Percentiles rank a stretch among this genome's conserved stretches.
These are phyloP conservation scores for Microplitis mediator DNA, from an alignment of 1,140 invertebrate species.

Conservation along the genomic window DNA sequence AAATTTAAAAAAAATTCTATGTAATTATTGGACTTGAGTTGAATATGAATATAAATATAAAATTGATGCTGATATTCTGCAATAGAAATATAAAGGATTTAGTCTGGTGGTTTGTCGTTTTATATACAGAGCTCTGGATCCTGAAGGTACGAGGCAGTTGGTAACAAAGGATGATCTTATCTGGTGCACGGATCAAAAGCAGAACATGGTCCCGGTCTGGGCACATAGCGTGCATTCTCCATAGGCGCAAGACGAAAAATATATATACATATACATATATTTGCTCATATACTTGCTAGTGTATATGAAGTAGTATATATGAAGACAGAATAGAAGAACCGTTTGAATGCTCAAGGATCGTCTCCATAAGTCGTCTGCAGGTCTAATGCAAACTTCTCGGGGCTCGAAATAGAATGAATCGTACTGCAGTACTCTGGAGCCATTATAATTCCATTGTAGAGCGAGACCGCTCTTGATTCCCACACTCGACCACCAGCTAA, in stretches of 20 bases:
- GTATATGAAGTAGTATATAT: not conserved
- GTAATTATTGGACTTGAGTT: too few relatives aligned
- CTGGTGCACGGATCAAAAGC: slow-evolving; percentile 57
- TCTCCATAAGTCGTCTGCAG: not conserved
- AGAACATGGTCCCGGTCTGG: slow-evolving; percentile 47
- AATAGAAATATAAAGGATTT: not conserved
- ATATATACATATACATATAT: not conserved
- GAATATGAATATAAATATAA: too few relatives aligned
- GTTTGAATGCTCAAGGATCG: not conserved
- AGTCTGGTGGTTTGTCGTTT: not conserved
- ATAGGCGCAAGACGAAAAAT: slow-evolving; percentile 41
- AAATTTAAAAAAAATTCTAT: too few relatives aligned
- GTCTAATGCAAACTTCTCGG: too few relatives aligned
- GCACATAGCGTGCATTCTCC: slow-evolving; percentile 56
- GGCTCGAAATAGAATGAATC: not conserved
- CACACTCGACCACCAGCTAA: slow-evolving; percentile 4
- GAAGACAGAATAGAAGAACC: not conserved
- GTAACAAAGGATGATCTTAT: slow-evolving; percentile 56
- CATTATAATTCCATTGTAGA: slow-evolving; percentile 19
- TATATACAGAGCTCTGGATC: slow-evolving; percentile 19
- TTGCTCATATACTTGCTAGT: too few relatives aligned
- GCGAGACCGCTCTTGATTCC: slow-evolving; percentile 9
- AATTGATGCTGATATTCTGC: too few relatives aligned
- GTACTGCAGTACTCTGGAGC: not conserved
- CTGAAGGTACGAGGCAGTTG: slow-evolving; percentile 52